Evolutionary conservation across 2,113 vertebrate genomes (phyloP).

Genomic region (Proteles cristata): DNA sequence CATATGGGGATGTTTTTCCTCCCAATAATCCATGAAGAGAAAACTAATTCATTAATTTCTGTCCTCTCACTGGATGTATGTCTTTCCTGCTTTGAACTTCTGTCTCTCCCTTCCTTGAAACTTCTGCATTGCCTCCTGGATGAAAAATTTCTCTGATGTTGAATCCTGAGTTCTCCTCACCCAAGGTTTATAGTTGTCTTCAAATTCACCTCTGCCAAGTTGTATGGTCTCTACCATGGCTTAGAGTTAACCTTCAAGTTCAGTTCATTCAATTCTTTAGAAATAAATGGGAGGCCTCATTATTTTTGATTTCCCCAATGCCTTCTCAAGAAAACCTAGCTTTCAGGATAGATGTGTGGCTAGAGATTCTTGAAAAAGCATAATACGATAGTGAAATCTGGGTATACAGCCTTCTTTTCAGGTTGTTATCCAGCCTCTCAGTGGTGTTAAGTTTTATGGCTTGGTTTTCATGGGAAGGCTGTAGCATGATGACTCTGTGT

Average conservation of each 20-base stretch:
- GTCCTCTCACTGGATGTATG: not conserved
- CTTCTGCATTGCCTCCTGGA: not conserved
- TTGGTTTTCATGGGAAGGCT: not conserved
- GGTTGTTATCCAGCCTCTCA: not conserved
- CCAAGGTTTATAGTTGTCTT: not conserved
- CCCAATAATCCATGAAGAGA: fast-evolving
- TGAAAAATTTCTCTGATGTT: not conserved
- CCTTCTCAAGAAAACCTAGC: not conserved
- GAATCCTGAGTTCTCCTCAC: not conserved
- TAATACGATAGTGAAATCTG: not conserved
- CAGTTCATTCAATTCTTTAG: not conserved
- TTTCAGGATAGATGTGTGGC: not conserved
- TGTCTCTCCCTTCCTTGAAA: not conserved
- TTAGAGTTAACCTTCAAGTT: not conserved
- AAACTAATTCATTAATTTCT: not conserved
- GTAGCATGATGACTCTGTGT: not conserved
- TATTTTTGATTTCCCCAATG: not conserved
- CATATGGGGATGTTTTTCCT: not conserved
- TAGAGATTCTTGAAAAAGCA: not conserved
- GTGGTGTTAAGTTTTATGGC: not conserved
- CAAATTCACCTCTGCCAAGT: not conserved
- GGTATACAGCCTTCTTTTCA: not conserved
- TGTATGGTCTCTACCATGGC: not conserved
- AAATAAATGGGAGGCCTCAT: not conserved
- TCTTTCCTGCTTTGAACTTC: not conserved